Percentiles rank a stretch among this genome's conserved stretches.
These are phyloP conservation scores for Anarhynchus alexandrinus DNA, from an alignment of 2,113 vertebrate genomes.

Conservation along the genomic window DNA sequence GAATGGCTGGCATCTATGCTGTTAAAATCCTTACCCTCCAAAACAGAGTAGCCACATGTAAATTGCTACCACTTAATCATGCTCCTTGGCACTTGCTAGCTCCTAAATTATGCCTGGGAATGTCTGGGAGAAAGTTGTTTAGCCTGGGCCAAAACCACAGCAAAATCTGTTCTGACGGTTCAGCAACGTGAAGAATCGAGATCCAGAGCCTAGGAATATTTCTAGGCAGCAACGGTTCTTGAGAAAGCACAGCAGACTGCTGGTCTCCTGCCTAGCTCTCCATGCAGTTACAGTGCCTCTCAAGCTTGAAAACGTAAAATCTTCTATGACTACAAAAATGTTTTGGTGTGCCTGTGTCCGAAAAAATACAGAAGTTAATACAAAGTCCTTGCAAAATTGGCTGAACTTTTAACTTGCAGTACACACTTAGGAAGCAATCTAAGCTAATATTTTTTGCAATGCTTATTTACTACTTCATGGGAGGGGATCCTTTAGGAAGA, in stretches of 20 bases:
- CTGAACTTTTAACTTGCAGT: not conserved
- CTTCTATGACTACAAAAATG: not conserved
- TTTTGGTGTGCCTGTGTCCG: not conserved
- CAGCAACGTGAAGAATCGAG: not conserved
- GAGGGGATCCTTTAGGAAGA: not conserved
- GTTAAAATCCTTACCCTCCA: not conserved
- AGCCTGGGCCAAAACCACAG: not conserved
- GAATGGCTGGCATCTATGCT: not conserved
- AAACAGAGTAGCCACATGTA: not conserved
- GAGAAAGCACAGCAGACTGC: not conserved
- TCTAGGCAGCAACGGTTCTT: fast-evolving
- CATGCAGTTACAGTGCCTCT: not conserved
- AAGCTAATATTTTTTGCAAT: not conserved
- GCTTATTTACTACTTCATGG: not conserved
- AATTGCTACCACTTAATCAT: not conserved
- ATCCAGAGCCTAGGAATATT: not conserved
- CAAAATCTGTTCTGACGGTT: not conserved
- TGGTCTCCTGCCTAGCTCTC: not conserved
- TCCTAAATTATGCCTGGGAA: not conserved
- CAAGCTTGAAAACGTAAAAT: not conserved
- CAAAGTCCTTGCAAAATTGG: not conserved
- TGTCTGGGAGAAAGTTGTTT: not conserved
- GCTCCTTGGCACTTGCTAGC: not conserved
- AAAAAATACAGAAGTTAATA: not conserved
- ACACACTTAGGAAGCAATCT: not conserved